These are phyloP conservation scores for Apodemia duryi DNA, from an alignment of 2,888 invertebrate species.

Conservation along the genomic window DNA sequence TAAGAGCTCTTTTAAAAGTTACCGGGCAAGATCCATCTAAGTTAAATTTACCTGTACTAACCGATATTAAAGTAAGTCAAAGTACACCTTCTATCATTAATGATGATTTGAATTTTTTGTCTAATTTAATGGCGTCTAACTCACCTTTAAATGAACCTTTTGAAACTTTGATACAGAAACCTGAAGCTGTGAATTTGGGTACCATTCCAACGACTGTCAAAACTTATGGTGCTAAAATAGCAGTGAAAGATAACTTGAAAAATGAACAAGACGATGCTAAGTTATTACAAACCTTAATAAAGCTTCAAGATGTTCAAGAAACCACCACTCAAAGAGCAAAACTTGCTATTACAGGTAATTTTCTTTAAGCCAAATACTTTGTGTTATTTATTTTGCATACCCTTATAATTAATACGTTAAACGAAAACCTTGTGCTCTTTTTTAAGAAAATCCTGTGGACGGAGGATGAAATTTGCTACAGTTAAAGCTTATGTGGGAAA, in stretches of 20 bases:
- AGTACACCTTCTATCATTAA: constrained; percentile 40
- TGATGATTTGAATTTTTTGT: constrained; percentile 54
- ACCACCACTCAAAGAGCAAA: constrained; percentile 61
- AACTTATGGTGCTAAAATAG: constrained; percentile 62
- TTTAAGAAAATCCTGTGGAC: too few relatives aligned
- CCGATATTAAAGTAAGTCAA: constrained; percentile 49
- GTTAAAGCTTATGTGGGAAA: too few relatives aligned
- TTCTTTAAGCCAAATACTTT: background rate
- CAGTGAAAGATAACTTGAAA: constrained; percentile 58
- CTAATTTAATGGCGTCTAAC: constrained; percentile 59
- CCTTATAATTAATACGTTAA: too few relatives aligned
- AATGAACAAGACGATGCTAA: constrained; percentile 64
- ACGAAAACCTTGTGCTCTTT: too few relatives aligned
- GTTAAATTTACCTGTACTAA: constrained; percentile 64
- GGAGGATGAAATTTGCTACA: too few relatives aligned
- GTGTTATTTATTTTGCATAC: too few relatives aligned
- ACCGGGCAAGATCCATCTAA: constrained; percentile 70
- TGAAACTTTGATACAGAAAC: constrained; percentile 52
- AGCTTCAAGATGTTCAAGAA: constrained; percentile 68
- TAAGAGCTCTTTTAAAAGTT: constrained; percentile 67
- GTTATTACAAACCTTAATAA: constrained; percentile 70
- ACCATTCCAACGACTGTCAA: constrained; percentile 44
- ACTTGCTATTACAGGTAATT: constrained; percentile 61
- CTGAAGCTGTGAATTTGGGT: constrained; percentile 39
- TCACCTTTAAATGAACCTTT: constrained; percentile 59